Evolutionary conservation across 2,113 vertebrate genomes (phyloP).

Genomic region (Leucopsar rothschildi): DNA sequence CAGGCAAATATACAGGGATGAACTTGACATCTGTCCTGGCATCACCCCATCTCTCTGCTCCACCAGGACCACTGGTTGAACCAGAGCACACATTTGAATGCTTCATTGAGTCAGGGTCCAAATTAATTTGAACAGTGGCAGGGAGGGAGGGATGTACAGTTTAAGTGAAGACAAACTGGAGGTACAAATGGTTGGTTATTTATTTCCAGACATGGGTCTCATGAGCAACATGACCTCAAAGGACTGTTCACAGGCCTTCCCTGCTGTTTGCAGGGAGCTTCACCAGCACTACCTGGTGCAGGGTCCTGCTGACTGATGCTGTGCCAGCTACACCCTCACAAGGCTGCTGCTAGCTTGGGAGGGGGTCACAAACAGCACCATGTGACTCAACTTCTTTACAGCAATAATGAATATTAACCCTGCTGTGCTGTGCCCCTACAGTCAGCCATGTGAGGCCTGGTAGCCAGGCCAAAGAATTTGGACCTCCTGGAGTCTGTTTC

Average conservation of each 20-base stretch:
- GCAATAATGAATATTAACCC: neutral
- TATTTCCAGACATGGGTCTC: neutral
- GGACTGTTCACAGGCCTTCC: neutral
- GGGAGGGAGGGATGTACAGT: neutral
- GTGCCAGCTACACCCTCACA: neutral
- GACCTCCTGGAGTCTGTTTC: neutral
- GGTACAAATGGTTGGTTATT: neutral
- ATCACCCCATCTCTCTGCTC: neutral
- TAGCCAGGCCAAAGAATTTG: neutral
- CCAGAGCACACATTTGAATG: fast-evolving
- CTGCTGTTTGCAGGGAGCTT: neutral
- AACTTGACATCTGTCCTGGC: neutral
- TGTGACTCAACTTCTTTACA: neutral
- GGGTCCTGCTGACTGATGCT: neutral
- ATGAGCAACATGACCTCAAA: neutral
- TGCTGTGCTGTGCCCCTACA: neutral
- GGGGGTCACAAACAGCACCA: neutral
- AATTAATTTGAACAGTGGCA: neutral
- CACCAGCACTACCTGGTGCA: neutral
- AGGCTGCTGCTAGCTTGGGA: neutral
- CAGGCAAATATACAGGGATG: neutral
- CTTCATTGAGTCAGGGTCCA: neutral
- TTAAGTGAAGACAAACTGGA: neutral
- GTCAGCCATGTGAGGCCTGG: neutral
- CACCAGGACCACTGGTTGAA: neutral